Base-by-base conservation (phyloP, 35 echinoderm and acorn worm genomes). In the Diadema setosum region DNA sequence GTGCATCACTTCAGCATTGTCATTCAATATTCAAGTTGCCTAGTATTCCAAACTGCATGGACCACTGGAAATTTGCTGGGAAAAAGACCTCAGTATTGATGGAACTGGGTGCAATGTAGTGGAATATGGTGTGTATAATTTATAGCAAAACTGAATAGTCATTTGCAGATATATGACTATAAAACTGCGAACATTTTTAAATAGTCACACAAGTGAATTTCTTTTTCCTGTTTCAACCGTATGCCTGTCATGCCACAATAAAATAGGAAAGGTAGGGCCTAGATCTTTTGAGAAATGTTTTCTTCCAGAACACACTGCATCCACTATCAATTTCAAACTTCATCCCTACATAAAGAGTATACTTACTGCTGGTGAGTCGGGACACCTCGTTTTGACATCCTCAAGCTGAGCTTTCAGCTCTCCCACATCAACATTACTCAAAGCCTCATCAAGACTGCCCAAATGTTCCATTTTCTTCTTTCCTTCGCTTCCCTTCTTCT, bases 351-450 rank as follows among this genome's bases (percentile, higher is more conserved):
- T 32, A 55, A 55, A 63, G 32, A 8, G 12, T 45, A 39, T 27
- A 75, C 94, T 80, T 88, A 96, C 94, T 39, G 89, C 83, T 37
- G 84, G 89, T 6, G 94, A 76, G 65, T 85, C 84, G 27, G 90
- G 90, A 58, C 84, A 92, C 20, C 89, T 24, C 5, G 36, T 84
- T 63, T 90, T 87, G 27, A 96, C 89, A 81, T 96, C 94, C 25
- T 46, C 83, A 35, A 91, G 85, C 69, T 92, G 81, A 5, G 57
- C 81, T 33, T 96, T 81, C 20, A 96, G 12, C 82, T 96, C 94
- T 2, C 42, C 58, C 26, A 85, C 43, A 31, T 91, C 75, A n/a
- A 96, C 27, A 5, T 45, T 70, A 65, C 89, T 92, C 81, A 96
- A 40, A 14, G 94, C 94, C 6, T 92, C 89, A 30, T 88, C 90